phyloP scores from a whole-genome alignment of 2,888 invertebrate species.

The Miltochrista miniata region DNA sequence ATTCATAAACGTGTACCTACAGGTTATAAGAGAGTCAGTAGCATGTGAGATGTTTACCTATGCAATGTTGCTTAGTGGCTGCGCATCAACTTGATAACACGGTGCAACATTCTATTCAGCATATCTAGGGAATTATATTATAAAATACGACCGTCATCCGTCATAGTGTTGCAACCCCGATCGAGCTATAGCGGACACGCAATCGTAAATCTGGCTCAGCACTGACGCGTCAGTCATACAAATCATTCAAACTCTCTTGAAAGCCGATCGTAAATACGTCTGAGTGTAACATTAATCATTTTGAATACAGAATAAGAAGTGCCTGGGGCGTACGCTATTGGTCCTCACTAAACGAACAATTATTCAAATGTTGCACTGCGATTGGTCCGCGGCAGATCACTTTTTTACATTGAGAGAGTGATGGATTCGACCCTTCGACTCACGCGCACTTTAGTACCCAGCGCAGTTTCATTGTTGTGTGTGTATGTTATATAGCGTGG shows the following conservation, averaged over 20 bases:
- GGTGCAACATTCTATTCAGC: too few relatives aligned
- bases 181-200: conserved; percentile 61
- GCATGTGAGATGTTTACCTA: conserved; percentile 26
- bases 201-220: conserved; percentile 70
- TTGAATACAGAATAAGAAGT: conserved; percentile 67
- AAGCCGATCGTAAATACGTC: conserved; percentile 71
- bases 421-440: conserved; percentile 80
- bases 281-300: conserved; percentile 74
- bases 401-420: conserved; percentile 77
- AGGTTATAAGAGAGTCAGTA: conserved; percentile 22
- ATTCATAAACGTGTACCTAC: conserved; percentile 20
- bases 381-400: conserved; percentile 67
- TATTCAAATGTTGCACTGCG: conserved; percentile 73
- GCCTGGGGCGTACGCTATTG: conserved; percentile 72
- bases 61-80: conserved; percentile 21
- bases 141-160: conserved; percentile 60
- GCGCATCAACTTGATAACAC: too few relatives aligned
- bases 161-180: conserved; percentile 53
- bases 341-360: conserved; percentile 74
- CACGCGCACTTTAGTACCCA: conserved; percentile 63
- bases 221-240: conserved; percentile 68
- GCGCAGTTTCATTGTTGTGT: conserved; percentile 58
- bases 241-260: conserved; percentile 76
- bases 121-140: conserved; percentile 49
- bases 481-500: conserved; percentile 49